Evolutionary conservation across 2,113 vertebrate genomes (phyloP), one percentile per base, ranked within the genome.

Genomic region (Istiophorus platypterus): DNA sequence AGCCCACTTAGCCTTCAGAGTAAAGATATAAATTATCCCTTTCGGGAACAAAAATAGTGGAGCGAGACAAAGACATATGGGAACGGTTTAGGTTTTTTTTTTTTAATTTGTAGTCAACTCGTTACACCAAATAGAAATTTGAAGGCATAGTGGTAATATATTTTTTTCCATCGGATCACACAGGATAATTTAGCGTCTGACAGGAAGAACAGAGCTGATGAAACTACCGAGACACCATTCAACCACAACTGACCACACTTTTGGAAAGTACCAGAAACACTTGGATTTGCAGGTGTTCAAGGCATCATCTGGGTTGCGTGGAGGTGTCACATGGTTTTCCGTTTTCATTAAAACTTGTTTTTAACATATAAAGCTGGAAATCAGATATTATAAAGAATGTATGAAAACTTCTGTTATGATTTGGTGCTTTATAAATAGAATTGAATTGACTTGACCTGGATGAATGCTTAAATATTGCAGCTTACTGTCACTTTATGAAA

Each of bases 1-100:
- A 65, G 70, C 67, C 59, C 27, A 12, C 24, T 72, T 45, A 56
- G 63, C 68, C 42, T 72, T 86, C 47, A 64, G 71, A 73, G 37
- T 56, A 49, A 69, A 58, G 5, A 3, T 62, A 18, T 47, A 34
- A 64, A 78, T 66, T 26, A 39, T 45, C 8, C 0, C 18, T 42
- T 39, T 57, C 45, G 39, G 74, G 85, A 72, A 24, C 17, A 27
- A 45, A 61, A 76, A 39, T n/a, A 10, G 68, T 31, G 31, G 14
- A 11, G 13, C 51, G 27, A 17, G 51, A 58, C 47, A 61, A 10
- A 61, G 24, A 70, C 12, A 24, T 56, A 22, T n/a, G 3, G 31
- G 4, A 5, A 12, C 20, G 1, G 24, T 78, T 76, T 54, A 37
- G 24, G 14, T 78, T 78, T 66, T 59, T 63, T 66, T 59, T 63